Evolutionary conservation across 2,113 vertebrate genomes (phyloP), one percentile per base, ranked within the genome.

Genomic region (Gobio gobio): DNA sequence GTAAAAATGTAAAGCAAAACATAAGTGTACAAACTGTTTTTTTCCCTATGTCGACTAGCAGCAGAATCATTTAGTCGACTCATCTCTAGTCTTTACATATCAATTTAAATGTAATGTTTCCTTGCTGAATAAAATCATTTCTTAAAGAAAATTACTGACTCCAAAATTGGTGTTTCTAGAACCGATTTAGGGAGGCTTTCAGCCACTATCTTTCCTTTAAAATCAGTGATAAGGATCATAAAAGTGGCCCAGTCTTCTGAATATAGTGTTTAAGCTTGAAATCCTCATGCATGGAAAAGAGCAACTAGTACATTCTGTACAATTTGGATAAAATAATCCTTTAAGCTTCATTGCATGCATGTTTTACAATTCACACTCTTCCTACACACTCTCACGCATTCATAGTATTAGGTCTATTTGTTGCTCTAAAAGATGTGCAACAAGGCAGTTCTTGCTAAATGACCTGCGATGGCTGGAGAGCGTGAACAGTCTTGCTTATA

Each of bases 341-440:
- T 58, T 58, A 24, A 24, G n/a, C 59, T 61, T 36, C 36, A 36
- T 36, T 36, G 36, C 36, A 36, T 36, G 36, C 36, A 36, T 73
- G 70, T 29, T 24, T 74, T 74, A 54, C 10, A 63, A 49, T 59
- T 81, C 54, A 73, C 78, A 81, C 51, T 54, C 66, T 16, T 70
- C 66, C 33, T 10, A 70, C 66, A 43, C 66, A 70, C 77, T 33
- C 63, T 1, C 18, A 51, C 54, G 24, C n/a, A 61, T 43, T 24
- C 78, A 36, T 43, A 78, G 29, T 83, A n/a, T 58, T 49, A 70
- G 33, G 7, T 6, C 16, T 47, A 36, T 24, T 54, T 77, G 59
- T 75, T 84, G 29, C 73, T 64, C 24, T n/a, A 13, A 61, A 74
- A 49, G 45, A 51, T 70, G 63, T 54, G 45, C 80, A 82, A 24